These are phyloP conservation scores for Chrysina gloriosa DNA, from an alignment of 2,888 invertebrate species.

Conservation along the genomic window DNA sequence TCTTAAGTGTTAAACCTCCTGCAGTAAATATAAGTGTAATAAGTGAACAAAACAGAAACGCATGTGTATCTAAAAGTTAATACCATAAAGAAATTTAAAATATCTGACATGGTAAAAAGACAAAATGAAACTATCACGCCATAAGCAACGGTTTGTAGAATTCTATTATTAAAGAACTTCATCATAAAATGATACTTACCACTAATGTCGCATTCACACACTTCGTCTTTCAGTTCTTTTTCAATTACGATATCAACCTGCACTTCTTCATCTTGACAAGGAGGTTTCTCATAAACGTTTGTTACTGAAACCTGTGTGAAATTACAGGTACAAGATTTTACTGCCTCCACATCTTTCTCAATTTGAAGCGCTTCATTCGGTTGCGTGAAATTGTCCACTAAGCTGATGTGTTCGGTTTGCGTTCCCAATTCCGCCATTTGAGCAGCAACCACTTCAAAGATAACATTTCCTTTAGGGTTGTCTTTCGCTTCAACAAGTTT, in stretches of 20 bases:
- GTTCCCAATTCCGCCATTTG: conserved; percentile 20
- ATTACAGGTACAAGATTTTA: not conserved
- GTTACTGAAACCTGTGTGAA: conserved; percentile 12
- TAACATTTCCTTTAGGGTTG: conserved; percentile 4
- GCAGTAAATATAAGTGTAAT: too few species aligned
- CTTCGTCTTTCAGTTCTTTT: not conserved
- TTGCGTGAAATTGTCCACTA: conserved; percentile 19
- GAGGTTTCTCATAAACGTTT: not conserved
- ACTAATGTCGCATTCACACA: not conserved
- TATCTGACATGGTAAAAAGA: too few species aligned
- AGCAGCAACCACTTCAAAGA: conserved; percentile 22
- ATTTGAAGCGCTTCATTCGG: not conserved
- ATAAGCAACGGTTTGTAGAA: too few species aligned
- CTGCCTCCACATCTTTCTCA: not conserved
- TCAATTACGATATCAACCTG: conserved; percentile 24
- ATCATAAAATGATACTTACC: too few species aligned
- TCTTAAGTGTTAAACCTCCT: too few species aligned
- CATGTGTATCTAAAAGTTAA: too few species aligned
- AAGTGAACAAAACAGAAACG: too few species aligned
- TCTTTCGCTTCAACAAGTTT: conserved; percentile 8
- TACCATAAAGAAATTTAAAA: not conserved
- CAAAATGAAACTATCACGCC: too few species aligned
- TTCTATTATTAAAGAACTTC: too few species aligned
- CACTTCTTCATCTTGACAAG: not conserved
- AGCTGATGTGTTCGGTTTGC: not conserved